A percentile compares a stretch with the other conserved stretches of the same genome.
Evolutionary conservation across 2,113 vertebrate genomes (phyloP).

Genomic region (Cyprinodon variegatus): DNA sequence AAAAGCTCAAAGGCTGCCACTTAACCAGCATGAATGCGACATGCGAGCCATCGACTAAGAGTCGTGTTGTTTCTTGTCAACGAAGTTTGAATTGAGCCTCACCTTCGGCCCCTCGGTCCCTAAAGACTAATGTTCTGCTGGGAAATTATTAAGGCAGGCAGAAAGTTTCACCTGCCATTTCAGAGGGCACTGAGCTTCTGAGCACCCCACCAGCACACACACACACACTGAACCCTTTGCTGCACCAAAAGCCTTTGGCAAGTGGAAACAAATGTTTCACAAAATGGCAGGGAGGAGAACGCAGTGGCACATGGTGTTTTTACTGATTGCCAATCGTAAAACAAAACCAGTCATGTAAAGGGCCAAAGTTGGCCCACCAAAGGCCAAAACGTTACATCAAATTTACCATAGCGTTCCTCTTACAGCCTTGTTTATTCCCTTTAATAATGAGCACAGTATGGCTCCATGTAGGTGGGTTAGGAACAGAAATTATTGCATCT

Average conservation of each 20-base stretch:
- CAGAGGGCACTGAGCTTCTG: slow-evolving; percentile 65
- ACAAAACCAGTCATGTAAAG: slow-evolving; percentile 87
- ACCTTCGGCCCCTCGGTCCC: slow-evolving; percentile 57
- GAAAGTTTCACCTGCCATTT: slow-evolving; percentile 82
- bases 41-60: slow-evolving; percentile 43
- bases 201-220: slow-evolving; percentile 12
- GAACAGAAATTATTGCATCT: slow-evolving; percentile 58
- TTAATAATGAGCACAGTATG: slow-evolving; percentile 81
- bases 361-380: slow-evolving; percentile 67
- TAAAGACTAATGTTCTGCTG: slow-evolving; percentile 70
- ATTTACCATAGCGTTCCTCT: slow-evolving; percentile 81
- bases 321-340: slow-evolving; percentile 89
- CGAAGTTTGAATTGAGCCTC: slow-evolving; percentile 56
- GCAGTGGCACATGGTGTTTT: slow-evolving; percentile 83
- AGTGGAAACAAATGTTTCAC: slow-evolving; percentile 82
- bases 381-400: slow-evolving; percentile 80
- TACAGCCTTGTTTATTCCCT: slow-evolving; percentile 84
- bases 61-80: slow-evolving; percentile 62
- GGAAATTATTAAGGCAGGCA: slow-evolving; percentile 83
- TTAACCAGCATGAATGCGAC: slow-evolving; percentile 37
- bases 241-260: slow-evolving; percentile 79
- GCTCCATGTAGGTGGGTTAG: slow-evolving; percentile 69
- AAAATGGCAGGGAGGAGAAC: slow-evolving; percentile 83
- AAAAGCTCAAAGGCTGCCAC: slow-evolving; percentile 61
- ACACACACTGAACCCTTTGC: slow-evolving; percentile 17